Base-by-base conservation (phyloP, 2,888 invertebrate genomes). In the Synergus gifuensis region DNA sequence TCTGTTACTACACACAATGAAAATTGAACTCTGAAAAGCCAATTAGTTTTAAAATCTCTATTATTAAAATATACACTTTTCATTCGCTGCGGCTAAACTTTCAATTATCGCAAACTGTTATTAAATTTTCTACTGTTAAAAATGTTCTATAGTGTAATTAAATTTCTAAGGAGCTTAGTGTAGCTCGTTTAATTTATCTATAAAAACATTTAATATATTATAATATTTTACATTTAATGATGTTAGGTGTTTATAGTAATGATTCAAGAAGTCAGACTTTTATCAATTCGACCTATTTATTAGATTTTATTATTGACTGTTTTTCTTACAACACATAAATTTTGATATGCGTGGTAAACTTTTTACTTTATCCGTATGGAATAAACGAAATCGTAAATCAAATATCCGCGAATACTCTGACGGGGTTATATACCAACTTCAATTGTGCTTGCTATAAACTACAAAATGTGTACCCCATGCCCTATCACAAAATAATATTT, bases 381-480 rank as follows among this genome's bases (percentile, higher is more conserved):
- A 64, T 64, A 64, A 64, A 64, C 64, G 40, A 42, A 64, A 64
- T 64, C 64, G 42, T 44, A 67, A 67, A 22, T 67, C 67, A 22
- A 67, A 67, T 67, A 22, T 67, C 18, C 5, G 44, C 44, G 67
- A 46, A 46, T 67, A 44, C 44, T 18, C 18, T 22, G 14, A 46
- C 42, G 28, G 4, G 8, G 42, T 42, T 64, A 63, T 63, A 28
- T 63, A 28, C 28, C 42, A 64, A 64, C 22, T 22, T 67, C 67
- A 67, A 67, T 46, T 46, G 67, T 46, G 44, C 67, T 67, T 46
- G 67, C 44, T 46, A 46, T 67, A 67, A 67, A 67, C 67, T 67
- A 7, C 12, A 67, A 42, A 64, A 64, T 64, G 42, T 16, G 66
- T 44, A 16, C 66, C 42, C 18, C 66, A n/a, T 18, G 2, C 67